Percentiles rank a stretch among this genome's conserved stretches.
These are phyloP conservation scores for Coreius guichenoti DNA, from an alignment of 2,797 vertebrate species.

Conservation along the genomic window DNA sequence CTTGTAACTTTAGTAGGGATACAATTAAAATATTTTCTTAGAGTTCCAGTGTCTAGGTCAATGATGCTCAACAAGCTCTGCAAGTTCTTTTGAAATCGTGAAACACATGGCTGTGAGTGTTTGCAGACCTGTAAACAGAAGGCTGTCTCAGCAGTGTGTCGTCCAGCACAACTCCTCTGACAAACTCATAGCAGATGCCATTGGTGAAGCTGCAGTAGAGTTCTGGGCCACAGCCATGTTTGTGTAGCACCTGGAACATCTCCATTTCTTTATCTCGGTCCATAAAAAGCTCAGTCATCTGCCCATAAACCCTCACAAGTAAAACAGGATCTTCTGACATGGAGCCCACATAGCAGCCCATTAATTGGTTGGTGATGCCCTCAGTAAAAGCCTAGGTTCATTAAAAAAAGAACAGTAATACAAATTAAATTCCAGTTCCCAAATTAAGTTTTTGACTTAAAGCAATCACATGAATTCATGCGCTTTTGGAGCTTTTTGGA, in stretches of 20 bases:
- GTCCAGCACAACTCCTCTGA: conserved; percentile 74
- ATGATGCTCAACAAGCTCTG: background rate
- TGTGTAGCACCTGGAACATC: conserved; percentile 76
- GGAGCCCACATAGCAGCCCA: conserved; percentile 76
- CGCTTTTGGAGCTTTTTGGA: background rate
- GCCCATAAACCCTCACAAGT: conserved; percentile 80
- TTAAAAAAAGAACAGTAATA: conserved; percentile 24
- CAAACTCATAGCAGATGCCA: conserved; percentile 83
- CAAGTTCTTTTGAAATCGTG: background rate
- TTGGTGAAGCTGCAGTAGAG: conserved; percentile 84
- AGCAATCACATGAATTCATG: background rate
- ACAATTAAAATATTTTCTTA: background rate
- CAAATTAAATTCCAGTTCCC: background rate
- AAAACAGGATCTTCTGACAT: conserved; percentile 69
- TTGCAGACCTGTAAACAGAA: conserved; percentile 77
- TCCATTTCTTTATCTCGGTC: conserved; percentile 77
- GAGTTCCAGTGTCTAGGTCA: background rate
- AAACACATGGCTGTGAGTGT: background rate
- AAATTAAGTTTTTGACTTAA: no score
- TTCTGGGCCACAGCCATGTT: conserved; percentile 75
- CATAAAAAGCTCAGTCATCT: conserved; percentile 79
- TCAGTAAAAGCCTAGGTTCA: conserved; percentile 79
- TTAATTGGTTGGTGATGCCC: conserved; percentile 82
- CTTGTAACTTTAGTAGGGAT: background rate
- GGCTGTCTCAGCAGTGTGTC: conserved; percentile 76